Conservation (phyloP, 2,797 vertebrate species). For the Hephaestus fuliginosus region DNA sequence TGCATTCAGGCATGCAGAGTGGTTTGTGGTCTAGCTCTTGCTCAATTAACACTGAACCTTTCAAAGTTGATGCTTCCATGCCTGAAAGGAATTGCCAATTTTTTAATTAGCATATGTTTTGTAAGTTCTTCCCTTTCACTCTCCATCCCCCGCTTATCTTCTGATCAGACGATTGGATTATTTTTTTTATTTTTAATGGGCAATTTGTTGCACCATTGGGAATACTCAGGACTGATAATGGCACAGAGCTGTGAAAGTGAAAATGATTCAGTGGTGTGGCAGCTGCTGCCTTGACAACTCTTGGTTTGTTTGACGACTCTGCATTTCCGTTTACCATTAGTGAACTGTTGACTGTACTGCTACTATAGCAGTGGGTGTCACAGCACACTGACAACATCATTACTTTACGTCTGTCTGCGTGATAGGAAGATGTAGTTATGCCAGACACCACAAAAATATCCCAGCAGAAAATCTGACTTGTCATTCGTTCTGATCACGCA, state of each 20-base stretch:
- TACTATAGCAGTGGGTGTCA: background rate
- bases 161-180: conserved; percentile 41
- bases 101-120: conserved; percentile 59
- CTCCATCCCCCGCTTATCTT: conserved; percentile 19
- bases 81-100: conserved; percentile 45
- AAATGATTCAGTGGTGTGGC: conserved; percentile 23
- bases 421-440: background rate
- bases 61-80: conserved; percentile 39
- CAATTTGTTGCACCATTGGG: conserved; percentile 33
- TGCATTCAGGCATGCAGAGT: conserved; percentile 34
- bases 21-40: conserved; percentile 21
- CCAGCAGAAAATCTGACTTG: background rate
- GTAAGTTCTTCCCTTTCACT: background rate
- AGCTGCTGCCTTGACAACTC: conserved; percentile 31
- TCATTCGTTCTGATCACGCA: background rate
- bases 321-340: conserved; percentile 29
- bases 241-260: conserved; percentile 3
- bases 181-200: conserved; percentile 27
- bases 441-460: background rate
- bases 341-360: conserved; percentile 13
- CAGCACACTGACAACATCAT: conserved; percentile 28
- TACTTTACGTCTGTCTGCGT: conserved; percentile 9
- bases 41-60: conserved; percentile 51
- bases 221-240: conserved; percentile 20
- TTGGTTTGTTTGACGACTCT: conserved; percentile 19